Evolutionary conservation across 2,888 invertebrate species (phyloP).

Genomic region (Agrilus biguttatus): DNA sequence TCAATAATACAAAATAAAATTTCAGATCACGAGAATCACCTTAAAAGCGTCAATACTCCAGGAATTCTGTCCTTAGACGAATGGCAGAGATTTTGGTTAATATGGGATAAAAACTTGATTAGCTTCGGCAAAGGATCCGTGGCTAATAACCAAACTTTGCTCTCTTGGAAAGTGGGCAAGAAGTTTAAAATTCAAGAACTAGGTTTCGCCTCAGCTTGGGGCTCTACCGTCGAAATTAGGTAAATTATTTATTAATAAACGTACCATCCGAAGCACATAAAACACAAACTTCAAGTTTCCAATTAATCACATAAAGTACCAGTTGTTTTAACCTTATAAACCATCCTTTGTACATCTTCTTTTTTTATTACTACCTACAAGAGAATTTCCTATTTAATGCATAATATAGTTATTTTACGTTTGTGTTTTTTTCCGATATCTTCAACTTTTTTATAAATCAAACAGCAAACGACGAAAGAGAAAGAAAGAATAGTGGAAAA

Average conservation of each 20-base stretch:
- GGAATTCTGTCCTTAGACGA: constrained; percentile 39
- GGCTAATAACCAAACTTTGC: constrained; percentile 38
- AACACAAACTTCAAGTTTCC: too few species aligned
- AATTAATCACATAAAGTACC: too few species aligned
- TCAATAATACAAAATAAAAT: constrained; percentile 5
- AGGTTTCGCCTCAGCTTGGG: constrained; percentile 50
- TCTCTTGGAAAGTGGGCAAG: constrained; percentile 45
- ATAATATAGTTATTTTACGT: too few species aligned
- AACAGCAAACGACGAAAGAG: too few species aligned
- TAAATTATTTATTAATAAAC: constrained; percentile 14
- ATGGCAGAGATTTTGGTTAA: constrained; percentile 54
- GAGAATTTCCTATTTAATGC: too few species aligned
- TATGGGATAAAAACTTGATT: constrained; percentile 46
- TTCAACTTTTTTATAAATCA: too few species aligned
- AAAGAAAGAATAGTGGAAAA: too few species aligned
- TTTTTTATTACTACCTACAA: too few species aligned
- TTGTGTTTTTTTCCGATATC: too few species aligned
- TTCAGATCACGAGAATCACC: constrained; percentile 47
- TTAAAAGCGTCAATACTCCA: constrained; percentile 43
- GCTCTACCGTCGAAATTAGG: constrained; percentile 50
- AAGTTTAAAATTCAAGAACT: constrained; percentile 45
- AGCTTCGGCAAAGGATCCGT: constrained; percentile 43
- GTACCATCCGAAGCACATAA: too few species aligned
- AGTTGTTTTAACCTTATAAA: too few species aligned
- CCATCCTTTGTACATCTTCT: too few species aligned